phyloP scores from a whole-genome alignment of 53 echinoderm and acorn worm species.

The Antedon mediterranea region DNA sequence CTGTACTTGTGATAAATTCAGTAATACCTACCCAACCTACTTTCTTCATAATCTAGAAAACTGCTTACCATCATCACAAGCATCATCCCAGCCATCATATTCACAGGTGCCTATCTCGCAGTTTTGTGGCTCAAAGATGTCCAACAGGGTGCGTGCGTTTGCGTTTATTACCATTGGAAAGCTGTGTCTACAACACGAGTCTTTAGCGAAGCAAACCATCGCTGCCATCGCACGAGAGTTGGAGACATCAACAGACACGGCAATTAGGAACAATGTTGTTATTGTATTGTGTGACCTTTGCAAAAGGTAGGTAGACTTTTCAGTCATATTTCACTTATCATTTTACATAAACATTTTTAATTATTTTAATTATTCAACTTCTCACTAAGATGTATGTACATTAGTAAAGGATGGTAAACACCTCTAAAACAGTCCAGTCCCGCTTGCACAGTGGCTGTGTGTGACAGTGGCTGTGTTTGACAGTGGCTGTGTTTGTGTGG shows the following conservation, averaged over 20 bases:
- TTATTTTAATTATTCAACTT: too few relatives aligned
- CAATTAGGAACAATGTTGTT: constrained; percentile 68
- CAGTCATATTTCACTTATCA: too few relatives aligned
- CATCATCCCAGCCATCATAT: constrained; percentile 28
- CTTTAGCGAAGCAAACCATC: constrained; percentile 73
- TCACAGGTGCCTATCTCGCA: constrained; percentile 69
- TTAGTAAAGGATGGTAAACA: too few relatives aligned
- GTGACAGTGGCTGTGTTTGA: too few relatives aligned
- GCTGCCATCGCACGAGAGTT: constrained; percentile 76
- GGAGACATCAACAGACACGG: constrained; percentile 51
- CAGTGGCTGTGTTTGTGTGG: too few relatives aligned
- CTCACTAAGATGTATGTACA: too few relatives aligned
- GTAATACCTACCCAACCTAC: too few relatives aligned
- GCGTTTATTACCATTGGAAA: constrained; percentile 83
- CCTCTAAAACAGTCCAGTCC: too few relatives aligned
- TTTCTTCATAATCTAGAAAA: constrained; percentile 2
- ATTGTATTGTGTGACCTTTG: constrained; percentile 93
- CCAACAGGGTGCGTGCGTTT: constrained; percentile 67
- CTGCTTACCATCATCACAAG: constrained; percentile 29
- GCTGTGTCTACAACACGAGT: constrained; percentile 77
- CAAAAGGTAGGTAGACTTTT: constrained; percentile 35
- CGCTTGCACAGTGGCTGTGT: too few relatives aligned
- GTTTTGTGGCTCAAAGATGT: constrained; percentile 43
- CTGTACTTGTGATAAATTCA: too few relatives aligned
- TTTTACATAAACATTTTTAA: too few relatives aligned